phyloP scores from a whole-genome alignment of 2,113 vertebrate genomes.

The Elaphurus davidianus region DNA sequence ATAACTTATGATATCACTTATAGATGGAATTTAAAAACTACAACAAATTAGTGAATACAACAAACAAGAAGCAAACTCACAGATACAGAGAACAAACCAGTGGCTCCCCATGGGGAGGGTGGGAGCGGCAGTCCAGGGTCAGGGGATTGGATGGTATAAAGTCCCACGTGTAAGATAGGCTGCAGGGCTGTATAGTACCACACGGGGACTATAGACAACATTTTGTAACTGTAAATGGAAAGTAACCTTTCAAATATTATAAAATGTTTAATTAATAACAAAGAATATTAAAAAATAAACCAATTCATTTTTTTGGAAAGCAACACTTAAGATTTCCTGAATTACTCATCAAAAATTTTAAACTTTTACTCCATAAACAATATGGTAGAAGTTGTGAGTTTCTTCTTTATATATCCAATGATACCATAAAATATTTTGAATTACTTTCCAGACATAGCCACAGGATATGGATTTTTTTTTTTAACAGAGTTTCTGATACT shows the following conservation, averaged over 20 bases:
- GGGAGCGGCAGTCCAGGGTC: accelerated
- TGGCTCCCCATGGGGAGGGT: background rate
- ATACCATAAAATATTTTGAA: background rate
- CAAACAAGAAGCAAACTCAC: background rate
- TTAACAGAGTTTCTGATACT: background rate
- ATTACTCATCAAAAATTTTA: background rate
- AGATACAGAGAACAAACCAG: background rate
- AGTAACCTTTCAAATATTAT: background rate
- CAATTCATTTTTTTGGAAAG: background rate
- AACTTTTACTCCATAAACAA: background rate
- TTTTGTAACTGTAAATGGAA: background rate
- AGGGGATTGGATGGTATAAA: background rate
- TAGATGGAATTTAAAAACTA: background rate
- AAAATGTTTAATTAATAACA: background rate
- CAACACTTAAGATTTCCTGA: background rate
- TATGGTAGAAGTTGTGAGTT: background rate
- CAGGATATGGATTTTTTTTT: background rate
- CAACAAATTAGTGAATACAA: background rate
- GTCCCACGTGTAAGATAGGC: accelerated
- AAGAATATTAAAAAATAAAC: background rate
- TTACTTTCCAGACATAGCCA: background rate
- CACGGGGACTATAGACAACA: accelerated
- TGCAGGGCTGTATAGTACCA: background rate
- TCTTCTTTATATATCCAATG: background rate
- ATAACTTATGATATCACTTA: background rate